These are phyloP conservation scores for Xiphophorus birchmanni DNA, from an alignment of 2,797 vertebrate genomes.

Conservation along the genomic window DNA sequence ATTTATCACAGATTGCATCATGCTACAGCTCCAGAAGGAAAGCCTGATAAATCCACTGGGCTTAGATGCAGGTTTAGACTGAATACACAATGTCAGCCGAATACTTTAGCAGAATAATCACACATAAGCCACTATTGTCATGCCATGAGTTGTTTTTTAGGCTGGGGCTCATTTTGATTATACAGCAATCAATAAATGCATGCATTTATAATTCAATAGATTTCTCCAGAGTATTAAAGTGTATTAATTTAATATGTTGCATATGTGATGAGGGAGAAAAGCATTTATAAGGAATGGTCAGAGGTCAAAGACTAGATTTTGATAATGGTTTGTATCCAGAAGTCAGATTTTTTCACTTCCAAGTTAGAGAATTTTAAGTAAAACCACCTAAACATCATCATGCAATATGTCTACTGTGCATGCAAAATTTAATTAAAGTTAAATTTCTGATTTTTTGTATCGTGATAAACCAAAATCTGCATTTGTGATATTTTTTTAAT, in stretches of 20 bases:
- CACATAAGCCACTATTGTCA: conserved; percentile 30
- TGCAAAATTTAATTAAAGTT: too few relatives aligned
- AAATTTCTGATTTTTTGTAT: too few relatives aligned
- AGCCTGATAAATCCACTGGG: conserved; percentile 48
- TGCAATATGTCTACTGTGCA: too few relatives aligned
- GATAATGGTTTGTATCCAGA: neutral
- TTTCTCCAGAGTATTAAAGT: neutral
- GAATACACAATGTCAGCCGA: conserved; percentile 35
- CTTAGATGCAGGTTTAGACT: conserved; percentile 43
- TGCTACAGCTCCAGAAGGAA: conserved; percentile 37
- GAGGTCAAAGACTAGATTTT: neutral
- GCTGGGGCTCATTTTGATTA: conserved; percentile 21
- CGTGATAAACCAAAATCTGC: too few relatives aligned
- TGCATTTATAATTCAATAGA: neutral
- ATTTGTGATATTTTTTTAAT: too few relatives aligned
- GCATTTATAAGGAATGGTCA: neutral
- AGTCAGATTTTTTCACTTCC: neutral
- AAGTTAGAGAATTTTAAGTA: neutral
- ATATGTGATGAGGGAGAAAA: neutral
- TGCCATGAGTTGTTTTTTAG: conserved; percentile 10
- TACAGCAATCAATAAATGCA: conserved; percentile 4
- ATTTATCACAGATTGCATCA: conserved; percentile 43
- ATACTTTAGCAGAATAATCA: conserved; percentile 48
- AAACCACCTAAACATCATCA: too few relatives aligned
- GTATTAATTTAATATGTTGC: neutral